phyloP scores from a whole-genome alignment of 2,888 invertebrate species.

The Cryptocephalus moraei region DNA sequence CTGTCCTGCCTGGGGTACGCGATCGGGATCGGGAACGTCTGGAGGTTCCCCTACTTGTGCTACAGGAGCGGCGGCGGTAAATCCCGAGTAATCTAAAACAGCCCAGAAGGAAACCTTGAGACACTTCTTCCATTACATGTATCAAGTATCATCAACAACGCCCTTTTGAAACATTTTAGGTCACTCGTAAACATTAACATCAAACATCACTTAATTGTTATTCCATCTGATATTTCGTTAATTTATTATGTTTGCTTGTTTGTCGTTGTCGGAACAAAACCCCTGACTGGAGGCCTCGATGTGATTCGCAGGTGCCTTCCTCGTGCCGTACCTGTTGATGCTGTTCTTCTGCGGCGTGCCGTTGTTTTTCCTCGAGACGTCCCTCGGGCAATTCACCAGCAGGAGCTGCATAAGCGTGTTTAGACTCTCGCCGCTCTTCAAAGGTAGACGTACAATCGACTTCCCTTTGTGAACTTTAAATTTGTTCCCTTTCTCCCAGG shows the following conservation, averaged over 20 bases:
- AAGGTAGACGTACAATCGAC: too few relatives aligned
- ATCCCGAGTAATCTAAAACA: slow-evolving; percentile 17
- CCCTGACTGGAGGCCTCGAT: too few relatives aligned
- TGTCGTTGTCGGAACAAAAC: too few relatives aligned
- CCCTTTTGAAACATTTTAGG: background rate
- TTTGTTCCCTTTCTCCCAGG: too few relatives aligned
- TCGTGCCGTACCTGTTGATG: slow-evolving; percentile 77
- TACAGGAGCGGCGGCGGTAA: slow-evolving; percentile 79
- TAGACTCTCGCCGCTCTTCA: slow-evolving; percentile 71
- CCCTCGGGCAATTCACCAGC: slow-evolving; percentile 76
- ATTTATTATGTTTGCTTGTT: too few relatives aligned
- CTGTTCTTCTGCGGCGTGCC: slow-evolving; percentile 76
- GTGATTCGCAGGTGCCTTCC: slow-evolving; percentile 60
- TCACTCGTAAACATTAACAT: background rate
- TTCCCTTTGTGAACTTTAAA: too few relatives aligned
- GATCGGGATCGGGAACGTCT: slow-evolving; percentile 77
- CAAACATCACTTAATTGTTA: background rate
- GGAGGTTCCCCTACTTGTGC: slow-evolving; percentile 80
- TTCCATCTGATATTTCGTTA: background rate
- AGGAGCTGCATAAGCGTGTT: slow-evolving; percentile 75
- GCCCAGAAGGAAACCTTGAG: background rate
- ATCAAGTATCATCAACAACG: too few relatives aligned
- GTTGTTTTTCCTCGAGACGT: slow-evolving; percentile 77
- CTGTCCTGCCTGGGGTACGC: slow-evolving; percentile 76
- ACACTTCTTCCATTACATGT: too few relatives aligned